Evolutionary conservation across 2,797 vertebrate genomes (phyloP), one percentile per base, ranked within the genome.

Genomic region (Oryzias dopingdopingensis): DNA sequence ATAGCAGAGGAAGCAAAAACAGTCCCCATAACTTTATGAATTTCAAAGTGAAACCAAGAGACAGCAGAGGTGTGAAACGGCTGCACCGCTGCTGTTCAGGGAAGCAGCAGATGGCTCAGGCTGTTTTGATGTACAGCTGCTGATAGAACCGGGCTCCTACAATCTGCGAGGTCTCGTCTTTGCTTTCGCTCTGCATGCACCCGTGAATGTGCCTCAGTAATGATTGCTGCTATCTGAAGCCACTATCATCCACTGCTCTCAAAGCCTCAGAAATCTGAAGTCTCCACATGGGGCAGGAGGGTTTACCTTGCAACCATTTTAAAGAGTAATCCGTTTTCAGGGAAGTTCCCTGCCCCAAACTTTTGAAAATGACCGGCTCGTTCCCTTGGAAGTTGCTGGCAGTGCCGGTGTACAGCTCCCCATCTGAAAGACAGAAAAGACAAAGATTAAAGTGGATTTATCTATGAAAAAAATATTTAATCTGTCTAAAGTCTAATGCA

Each of bases 341-440:
- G 57, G 92, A 85, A 0, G 94, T 92, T 62, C 94, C 94, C 53
- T 82, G 89, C 56, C 94, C 95, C 56, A 96, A 91, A 86, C 95
- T 98, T 81, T 95, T 94, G 69, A 91, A 95, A 80, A 98, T 96
- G 77, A 94, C 94, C 0, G 96, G 96, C 67, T 98, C 96, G 0
- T 96, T 98, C 66, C 95, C 96, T 81, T 96, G 96, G 90, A 98
- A 98, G 89, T 95, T 96, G 86, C 94, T 96, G 80, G 96, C 94
- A 0, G 95, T 98, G 16, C 95, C 96, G 0, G 94, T 93, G 7
- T 98, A 98, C 52, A 98, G 84, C 75, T 97, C 94, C 0, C 95
- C 94, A 42, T 94, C 95, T 96, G 90, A 62, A 37, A 37, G 32
- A 64, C 47, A 17, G 29, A 8, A 63, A 55, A 43, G 2, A 54